Evolutionary conservation across 2,888 invertebrate genomes (phyloP), one percentile per base, ranked within the genome.

Genomic region (Phasia obesa): DNA sequence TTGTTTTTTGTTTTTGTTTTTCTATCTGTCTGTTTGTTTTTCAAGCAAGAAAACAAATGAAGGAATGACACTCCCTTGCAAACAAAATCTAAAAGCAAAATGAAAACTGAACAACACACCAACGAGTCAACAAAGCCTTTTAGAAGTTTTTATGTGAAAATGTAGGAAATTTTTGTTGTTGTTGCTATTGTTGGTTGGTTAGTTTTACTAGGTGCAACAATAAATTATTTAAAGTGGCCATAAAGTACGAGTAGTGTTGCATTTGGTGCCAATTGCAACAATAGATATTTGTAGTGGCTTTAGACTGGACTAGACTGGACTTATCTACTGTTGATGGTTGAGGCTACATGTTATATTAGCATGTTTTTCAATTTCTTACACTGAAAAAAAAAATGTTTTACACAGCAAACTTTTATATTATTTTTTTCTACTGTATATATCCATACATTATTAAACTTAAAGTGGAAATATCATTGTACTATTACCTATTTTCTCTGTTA

Each of bases 191-290:
- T n/a, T n/a, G n/a, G 27, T 42, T 57, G 42, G 13, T 15, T 59
- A 21, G 23, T 19, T 49, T 55, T 73, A 74, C 51, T 67, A 67
- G 65, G 79, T 79, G 73, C 73, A 65, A 79, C 67, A 73, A 79
- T 79, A 79, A 79, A 79, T 73, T 79, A 67, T 67, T 67, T 49
- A 67, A 73, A 79, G 55, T 78, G 78, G 49, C 49, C 77, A 70
- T 78, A 78, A 78, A 78, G 51, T 47, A 69, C 44, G 23, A 57
- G 19, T 53, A 13, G 42, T 47, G 47, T 78, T 65, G 71, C 62
- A 62, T 51, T 60, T 69, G 42, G 27, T 57, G 25, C 38, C 60
- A 51, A 60, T 60, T 59, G 35, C 49, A 60, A 73, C 71, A 60
- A 60, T 62, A 51, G 60, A 42, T 53, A 53, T 53, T 62, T 74